Percentiles rank a stretch among this genome's conserved stretches.
These are phyloP conservation scores for Lycaena phlaeas DNA, from an alignment of 2,888 invertebrate genomes.

Conservation along the genomic window DNA sequence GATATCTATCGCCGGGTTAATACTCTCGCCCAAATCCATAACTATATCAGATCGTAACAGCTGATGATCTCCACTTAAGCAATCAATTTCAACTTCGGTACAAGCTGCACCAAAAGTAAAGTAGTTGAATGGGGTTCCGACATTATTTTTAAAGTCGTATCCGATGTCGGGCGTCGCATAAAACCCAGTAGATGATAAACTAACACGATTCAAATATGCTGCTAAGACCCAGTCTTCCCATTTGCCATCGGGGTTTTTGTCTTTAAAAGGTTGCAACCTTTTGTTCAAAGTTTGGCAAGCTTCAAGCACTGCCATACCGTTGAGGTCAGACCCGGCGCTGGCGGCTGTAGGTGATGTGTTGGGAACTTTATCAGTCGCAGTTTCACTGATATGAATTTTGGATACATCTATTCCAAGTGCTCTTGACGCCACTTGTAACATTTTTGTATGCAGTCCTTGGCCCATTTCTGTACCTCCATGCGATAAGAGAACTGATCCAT, in stretches of 20 bases:
- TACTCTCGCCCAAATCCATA: slow-evolving; percentile 95
- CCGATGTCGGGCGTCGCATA: slow-evolving; percentile 83
- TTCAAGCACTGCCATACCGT: slow-evolving; percentile 91
- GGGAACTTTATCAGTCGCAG: slow-evolving; percentile 91
- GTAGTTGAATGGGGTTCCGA: slow-evolving; percentile 85
- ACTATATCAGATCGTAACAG: slow-evolving; percentile 93
- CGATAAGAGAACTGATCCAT: slow-evolving; percentile 89
- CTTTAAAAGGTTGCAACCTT: slow-evolving; percentile 82
- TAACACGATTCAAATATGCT: slow-evolving; percentile 84
- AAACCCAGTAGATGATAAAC: slow-evolving; percentile 88
- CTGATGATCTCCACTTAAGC: slow-evolving; percentile 94
- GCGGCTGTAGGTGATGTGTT: slow-evolving; percentile 93
- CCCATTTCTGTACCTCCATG: slow-evolving; percentile 99
- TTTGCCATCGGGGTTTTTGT: slow-evolving; percentile 80
- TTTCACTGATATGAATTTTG: slow-evolving; percentile 86
- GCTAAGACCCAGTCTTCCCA: slow-evolving; percentile 89
- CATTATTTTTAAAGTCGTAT: slow-evolving; percentile 79
- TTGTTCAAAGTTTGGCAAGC: slow-evolving; percentile 84
- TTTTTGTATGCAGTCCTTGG: slow-evolving; percentile 96
- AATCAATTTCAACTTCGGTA: slow-evolving; percentile 93
- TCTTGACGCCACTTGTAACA: slow-evolving; percentile 91
- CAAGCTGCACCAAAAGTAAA: slow-evolving; percentile 90
- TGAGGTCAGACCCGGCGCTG: slow-evolving; percentile 89
- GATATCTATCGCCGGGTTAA: slow-evolving; percentile 97
- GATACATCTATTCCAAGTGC: slow-evolving; percentile 79